Base-by-base conservation (phyloP, 2,888 invertebrate genomes). In the Eristalis pertinax region DNA sequence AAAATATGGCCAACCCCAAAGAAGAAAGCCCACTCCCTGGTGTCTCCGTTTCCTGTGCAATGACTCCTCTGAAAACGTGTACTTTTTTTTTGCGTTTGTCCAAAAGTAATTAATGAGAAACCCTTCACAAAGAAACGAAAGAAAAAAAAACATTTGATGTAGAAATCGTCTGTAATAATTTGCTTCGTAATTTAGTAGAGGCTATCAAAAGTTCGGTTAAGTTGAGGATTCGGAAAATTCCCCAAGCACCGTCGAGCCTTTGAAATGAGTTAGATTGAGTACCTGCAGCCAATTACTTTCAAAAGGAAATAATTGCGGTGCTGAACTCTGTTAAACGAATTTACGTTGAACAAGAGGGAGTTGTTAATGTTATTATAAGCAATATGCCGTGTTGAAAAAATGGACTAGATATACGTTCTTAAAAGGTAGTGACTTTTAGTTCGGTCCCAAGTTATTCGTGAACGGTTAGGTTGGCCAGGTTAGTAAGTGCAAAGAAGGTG, bases 201-300 rank as follows among this genome's bases (percentile, higher is more conserved):
- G 19, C 62, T 29, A 8, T 63, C n/a, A 29, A 19, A 63, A n/a
- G 29, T 63, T 63, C 10, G 41, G 26, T 29, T 26, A 60, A 62
- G 22, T 32, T 58, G 26, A 26, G 29, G 50, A 29, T 68, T n/a
- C 8, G 13, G 4, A 60, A 32, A 69, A 7, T 70, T 60, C n/a
- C 24, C 24, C 50, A 19, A 50, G 19, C 19, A 50, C 50, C 19
- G 50, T 50, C 3, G 50, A 8, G 50, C 4, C 60, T 41, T 58
- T 70, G 38, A 24, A 70, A 70, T 38, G 38, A 70, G 26, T 58
- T 24, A 26, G 58, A 72, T 62, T 22, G 38, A 38, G 35, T 26
- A 70, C 58, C 35, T 22, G n/a, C 38, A 60, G 60, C 24, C 26
- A 70, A 70, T 60, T 72, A 72, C 62, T 62, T 41, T 70, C 60